Evolutionary conservation across 2,797 vertebrate genomes (phyloP).

Genomic region (Capromys pilorides): DNA sequence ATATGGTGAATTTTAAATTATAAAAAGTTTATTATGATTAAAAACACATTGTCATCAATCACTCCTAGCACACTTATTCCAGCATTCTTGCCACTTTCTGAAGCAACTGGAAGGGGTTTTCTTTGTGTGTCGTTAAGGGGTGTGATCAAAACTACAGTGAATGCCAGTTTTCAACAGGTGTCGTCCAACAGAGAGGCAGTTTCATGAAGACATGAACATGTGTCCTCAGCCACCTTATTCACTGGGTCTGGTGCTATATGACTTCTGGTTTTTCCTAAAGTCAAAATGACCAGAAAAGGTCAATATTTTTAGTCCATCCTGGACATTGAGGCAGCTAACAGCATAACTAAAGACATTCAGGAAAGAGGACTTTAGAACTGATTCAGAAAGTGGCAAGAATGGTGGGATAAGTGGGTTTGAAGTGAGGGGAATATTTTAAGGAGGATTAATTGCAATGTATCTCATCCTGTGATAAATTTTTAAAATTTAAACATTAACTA

Average conservation of each 20-base stretch:
- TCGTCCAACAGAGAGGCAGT: neutral
- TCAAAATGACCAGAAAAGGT: neutral
- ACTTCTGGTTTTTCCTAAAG: neutral
- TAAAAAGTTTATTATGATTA: neutral
- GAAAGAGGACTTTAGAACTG: neutral
- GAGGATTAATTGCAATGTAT: neutral
- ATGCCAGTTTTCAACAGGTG: neutral
- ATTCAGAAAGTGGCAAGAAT: neutral
- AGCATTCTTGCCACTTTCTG: neutral
- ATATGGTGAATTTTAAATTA: neutral
- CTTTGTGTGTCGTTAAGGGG: neutral
- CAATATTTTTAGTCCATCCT: neutral
- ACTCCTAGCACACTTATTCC: neutral
- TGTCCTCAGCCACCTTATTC: neutral
- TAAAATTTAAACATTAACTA: neutral
- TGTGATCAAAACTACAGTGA: neutral
- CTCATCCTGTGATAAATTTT: neutral
- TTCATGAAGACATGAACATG: neutral
- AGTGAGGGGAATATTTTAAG: neutral
- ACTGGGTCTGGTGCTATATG: neutral
- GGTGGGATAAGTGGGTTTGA: neutral
- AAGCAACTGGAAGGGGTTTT: neutral
- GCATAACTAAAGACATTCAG: neutral
- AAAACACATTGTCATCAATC: neutral
- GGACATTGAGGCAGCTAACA: neutral